Percentiles rank a stretch among this genome's conserved stretches.
Conservation (phyloP, 2,113 vertebrate species). For the Junco hyemalis region DNA sequence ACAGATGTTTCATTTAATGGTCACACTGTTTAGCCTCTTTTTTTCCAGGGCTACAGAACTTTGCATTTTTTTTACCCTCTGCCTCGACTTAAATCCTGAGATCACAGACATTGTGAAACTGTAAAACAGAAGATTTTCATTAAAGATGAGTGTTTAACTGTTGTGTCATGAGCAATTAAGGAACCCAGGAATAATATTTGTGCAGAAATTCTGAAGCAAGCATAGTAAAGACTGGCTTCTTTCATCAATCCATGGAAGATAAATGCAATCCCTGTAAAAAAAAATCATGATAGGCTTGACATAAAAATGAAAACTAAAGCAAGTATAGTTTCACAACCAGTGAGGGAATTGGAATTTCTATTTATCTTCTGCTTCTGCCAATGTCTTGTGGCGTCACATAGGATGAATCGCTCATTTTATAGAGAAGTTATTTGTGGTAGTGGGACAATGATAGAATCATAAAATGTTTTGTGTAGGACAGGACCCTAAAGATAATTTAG, state of each 20-base stretch:
- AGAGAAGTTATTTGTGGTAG: background rate
- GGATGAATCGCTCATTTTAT: background rate
- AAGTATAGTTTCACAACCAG: background rate
- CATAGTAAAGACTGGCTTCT: background rate
- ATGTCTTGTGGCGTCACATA: background rate
- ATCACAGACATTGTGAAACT: background rate
- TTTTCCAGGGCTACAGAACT: background rate
- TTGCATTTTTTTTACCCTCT: background rate
- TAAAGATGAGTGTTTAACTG: background rate
- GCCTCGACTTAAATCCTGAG: background rate
- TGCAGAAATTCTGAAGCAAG: background rate
- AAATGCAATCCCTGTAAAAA: background rate
- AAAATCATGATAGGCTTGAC: background rate
- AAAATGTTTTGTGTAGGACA: background rate
- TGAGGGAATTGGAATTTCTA: background rate
- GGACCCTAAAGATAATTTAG: background rate
- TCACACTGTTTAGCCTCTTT: background rate
- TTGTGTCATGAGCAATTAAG: background rate
- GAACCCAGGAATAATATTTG: background rate
- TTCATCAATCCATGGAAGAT: background rate
- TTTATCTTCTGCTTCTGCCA: background rate
- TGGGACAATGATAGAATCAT: background rate
- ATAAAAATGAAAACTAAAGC: background rate
- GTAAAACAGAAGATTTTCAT: background rate
- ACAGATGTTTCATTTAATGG: background rate